Evolutionary conservation across 2,888 invertebrate genomes (phyloP).

Genomic region (Tipula helvola): DNA sequence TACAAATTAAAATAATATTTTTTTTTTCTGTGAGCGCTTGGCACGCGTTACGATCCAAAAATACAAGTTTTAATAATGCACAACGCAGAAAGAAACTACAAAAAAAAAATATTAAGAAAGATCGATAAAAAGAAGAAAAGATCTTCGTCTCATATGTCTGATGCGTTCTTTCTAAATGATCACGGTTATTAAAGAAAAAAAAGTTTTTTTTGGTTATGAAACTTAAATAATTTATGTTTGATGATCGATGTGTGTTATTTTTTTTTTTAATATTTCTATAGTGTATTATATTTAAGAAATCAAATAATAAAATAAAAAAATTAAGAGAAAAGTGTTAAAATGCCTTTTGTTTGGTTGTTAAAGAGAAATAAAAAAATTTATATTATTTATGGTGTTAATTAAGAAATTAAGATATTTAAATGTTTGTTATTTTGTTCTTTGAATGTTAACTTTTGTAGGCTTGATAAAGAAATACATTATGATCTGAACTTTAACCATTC

Average conservation of each 20-base stretch:
- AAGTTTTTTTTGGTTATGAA: not conserved
- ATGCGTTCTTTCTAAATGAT: not conserved
- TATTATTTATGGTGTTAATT: not conserved
- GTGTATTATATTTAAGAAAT: not conserved
- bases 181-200: not conserved
- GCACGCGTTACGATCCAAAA: not conserved
- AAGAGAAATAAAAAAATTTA: not conserved
- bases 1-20: not conserved
- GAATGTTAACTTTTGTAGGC: not conserved
- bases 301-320: not conserved
- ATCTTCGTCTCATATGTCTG: not conserved
- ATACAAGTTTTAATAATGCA: constrained; percentile 4
- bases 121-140: not conserved
- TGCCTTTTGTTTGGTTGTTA: not conserved
- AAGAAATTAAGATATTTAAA: not conserved
- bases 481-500: no score
- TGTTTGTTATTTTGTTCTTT: not conserved
- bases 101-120: not conserved
- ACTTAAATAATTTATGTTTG: not conserved
- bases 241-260: not conserved
- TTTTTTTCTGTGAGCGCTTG: not conserved
- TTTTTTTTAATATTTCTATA: not conserved
- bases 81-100: not conserved
- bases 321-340: not conserved
- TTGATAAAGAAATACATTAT: no score